These are phyloP conservation scores for Myxocyprinus asiaticus DNA, from an alignment of 2,113 vertebrate species.

Conservation along the genomic window DNA sequence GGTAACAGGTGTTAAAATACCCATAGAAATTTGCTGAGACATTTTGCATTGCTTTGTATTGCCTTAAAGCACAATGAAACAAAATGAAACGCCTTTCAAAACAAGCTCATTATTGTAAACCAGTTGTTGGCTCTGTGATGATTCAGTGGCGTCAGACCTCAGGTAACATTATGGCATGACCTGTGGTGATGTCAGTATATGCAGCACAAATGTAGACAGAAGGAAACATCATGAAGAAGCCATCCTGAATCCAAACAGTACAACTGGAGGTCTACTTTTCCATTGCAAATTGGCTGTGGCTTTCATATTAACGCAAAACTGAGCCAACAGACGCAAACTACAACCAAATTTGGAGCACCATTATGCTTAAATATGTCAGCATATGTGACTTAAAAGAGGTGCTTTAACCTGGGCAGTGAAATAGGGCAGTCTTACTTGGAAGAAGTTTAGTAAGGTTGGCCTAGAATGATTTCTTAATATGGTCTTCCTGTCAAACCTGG, in stretches of 20 bases:
- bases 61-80: not conserved
- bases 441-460: not conserved
- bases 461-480: conserved; percentile 25
- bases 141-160: not conserved
- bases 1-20: not conserved
- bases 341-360: conserved; percentile 10
- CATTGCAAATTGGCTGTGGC: conserved; percentile 37
- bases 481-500: conserved; percentile 23
- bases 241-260: not conserved
- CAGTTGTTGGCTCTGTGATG: not conserved
- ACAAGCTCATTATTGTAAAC: not conserved
- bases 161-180: too few relatives aligned
- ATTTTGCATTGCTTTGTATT: not conserved
- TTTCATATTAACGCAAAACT: not conserved
- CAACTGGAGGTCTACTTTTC: conserved; percentile 30
- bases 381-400: conserved; percentile 23
- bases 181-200: conserved; percentile 5
- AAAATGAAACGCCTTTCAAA: not conserved
- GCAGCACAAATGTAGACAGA: not conserved
- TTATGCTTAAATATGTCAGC: conserved; percentile 38
- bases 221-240: not conserved
- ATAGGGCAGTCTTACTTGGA: conserved; percentile 3
- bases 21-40: not conserved
- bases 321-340: conserved; percentile 47
- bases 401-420: conserved; percentile 7